phyloP scores from a whole-genome alignment of 37 sponge, comb jelly and placozoan genomes.

The Lycopodina hypogea region DNA sequence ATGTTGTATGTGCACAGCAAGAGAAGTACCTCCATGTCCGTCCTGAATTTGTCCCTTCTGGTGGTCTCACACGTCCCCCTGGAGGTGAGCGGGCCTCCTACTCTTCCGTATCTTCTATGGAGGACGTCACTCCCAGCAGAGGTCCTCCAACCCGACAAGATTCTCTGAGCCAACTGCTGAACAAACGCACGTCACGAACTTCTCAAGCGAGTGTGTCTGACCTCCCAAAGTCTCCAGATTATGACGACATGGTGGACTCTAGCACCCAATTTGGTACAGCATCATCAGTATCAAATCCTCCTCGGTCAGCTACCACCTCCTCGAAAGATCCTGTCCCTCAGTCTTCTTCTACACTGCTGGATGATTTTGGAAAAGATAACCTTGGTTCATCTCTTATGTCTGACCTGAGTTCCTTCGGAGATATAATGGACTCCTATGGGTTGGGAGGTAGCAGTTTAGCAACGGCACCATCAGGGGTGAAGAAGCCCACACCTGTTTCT shows the following conservation, averaged over 20 bases:
- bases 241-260: too few species aligned
- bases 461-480: background rate
- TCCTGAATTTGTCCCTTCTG: constrained; percentile 18
- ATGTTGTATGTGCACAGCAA: constrained; percentile 8
- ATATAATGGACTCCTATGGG: constrained; percentile 17
- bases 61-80: constrained; percentile 22
- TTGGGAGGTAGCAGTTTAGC: background rate
- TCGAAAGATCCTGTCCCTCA: background rate
- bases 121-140: background rate
- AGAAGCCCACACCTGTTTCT: background rate
- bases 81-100: background rate
- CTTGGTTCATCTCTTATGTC: constrained; percentile 13
- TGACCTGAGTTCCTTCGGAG: constrained; percentile 29
- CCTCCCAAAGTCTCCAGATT: too few species aligned
- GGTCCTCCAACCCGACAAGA: background rate
- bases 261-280: background rate
- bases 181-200: too few species aligned
- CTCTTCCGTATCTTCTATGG: background rate
- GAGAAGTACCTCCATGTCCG: constrained; percentile 62
- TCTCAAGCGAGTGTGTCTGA: too few species aligned
- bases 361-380: background rate
- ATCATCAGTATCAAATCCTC: background rate
- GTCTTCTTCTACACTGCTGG: background rate
- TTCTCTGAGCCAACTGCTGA: background rate
- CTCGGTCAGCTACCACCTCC: constrained; percentile 5